A percentile compares a stretch with the other conserved stretches of the same genome.
These are phyloP conservation scores for Dendrolimus houi DNA, from an alignment of 2,888 invertebrate genomes.

Conservation along the genomic window DNA sequence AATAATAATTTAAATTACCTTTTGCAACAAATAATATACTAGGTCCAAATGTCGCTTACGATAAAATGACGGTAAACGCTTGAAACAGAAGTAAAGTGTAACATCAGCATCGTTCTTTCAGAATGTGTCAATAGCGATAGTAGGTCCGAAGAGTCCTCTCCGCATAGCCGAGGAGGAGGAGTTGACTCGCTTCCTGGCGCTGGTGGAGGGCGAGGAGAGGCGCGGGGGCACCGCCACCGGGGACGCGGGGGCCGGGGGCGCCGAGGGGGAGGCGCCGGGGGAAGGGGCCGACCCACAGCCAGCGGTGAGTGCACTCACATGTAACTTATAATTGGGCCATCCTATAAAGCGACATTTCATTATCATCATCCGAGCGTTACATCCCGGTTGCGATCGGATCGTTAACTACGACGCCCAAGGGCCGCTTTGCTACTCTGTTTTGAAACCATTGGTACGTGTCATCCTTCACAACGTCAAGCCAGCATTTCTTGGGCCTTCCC, in stretches of 20 bases:
- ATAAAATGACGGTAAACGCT: no score
- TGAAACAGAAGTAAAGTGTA: no score
- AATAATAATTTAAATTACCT: neutral
- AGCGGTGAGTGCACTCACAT: constrained; percentile 24
- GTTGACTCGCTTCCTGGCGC: constrained; percentile 40
- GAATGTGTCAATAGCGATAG: constrained; percentile 96
- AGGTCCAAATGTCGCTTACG: no score
- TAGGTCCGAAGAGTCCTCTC: constrained; percentile 89
- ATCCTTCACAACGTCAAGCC: no score
- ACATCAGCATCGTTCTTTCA: constrained; percentile 30
- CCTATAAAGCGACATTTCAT: no score
- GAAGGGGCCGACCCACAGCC: constrained; percentile 32
- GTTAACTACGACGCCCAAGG: no score
- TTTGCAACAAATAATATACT: neutral
- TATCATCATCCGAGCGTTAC: no score
- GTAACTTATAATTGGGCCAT: no score
- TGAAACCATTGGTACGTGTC: no score
- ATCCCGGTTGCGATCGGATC: no score
- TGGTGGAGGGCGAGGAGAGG: constrained; percentile 68
- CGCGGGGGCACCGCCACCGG: constrained; percentile 56
- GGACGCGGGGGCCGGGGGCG: constrained; percentile 34
- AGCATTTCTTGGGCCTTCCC: no score
- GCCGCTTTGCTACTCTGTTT: no score
- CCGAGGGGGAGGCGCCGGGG: constrained; percentile 14
- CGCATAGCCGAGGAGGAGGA: constrained; percentile 88